phyloP scores from a whole-genome alignment of 2,113 vertebrate species.

The Dasyurus viverrinus region DNA sequence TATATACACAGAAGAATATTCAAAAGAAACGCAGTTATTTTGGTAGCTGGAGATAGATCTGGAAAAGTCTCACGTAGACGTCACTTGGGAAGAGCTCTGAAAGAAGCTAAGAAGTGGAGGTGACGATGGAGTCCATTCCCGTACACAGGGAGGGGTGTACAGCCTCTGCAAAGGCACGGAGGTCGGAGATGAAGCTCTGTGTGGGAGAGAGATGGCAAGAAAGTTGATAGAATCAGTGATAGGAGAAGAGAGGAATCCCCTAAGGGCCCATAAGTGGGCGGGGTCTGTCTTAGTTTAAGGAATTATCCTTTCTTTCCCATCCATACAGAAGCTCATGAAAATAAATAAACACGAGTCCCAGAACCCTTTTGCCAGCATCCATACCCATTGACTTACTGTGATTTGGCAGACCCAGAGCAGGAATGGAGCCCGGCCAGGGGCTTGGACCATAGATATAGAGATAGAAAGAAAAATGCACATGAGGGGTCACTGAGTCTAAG shows the following conservation, averaged over 20 bases:
- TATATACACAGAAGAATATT: not conserved
- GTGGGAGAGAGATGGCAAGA: not conserved
- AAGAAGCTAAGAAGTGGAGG: not conserved
- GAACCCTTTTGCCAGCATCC: not conserved
- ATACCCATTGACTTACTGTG: not conserved
- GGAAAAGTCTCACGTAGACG: not conserved
- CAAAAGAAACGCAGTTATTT: not conserved
- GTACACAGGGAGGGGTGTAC: not conserved
- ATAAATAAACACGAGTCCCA: not conserved
- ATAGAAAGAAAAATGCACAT: not conserved
- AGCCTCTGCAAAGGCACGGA: not conserved
- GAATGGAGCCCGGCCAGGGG: not conserved
- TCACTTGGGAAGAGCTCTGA: not conserved
- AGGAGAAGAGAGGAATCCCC: not conserved
- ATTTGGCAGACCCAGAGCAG: not conserved
- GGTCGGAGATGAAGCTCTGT: not conserved
- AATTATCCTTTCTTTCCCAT: not conserved
- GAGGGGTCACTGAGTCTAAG: not conserved
- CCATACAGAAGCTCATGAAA: not conserved
- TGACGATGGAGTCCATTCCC: not conserved
- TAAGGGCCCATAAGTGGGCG: not conserved
- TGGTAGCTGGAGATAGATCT: not conserved
- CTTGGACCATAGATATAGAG: not conserved
- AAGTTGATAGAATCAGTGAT: not conserved
- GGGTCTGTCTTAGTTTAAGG: not conserved